These are phyloP conservation scores for Brevimyrus niger DNA, from an alignment of 2,113 vertebrate genomes.

Conservation along the genomic window DNA sequence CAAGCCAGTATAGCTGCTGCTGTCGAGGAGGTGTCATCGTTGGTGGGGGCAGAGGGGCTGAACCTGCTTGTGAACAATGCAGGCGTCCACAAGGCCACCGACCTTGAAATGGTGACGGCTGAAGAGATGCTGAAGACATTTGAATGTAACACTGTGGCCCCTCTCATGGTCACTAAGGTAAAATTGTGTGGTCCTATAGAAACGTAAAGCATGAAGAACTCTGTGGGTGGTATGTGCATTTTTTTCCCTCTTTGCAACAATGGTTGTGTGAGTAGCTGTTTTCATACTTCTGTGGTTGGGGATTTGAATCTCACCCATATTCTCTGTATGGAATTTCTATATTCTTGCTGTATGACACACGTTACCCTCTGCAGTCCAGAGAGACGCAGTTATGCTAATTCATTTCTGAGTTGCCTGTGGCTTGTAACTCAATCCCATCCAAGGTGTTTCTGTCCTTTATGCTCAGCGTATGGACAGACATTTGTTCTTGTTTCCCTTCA, in stretches of 20 bases:
- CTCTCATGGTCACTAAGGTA: neutral
- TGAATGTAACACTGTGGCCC: neutral
- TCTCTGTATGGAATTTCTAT: too few relatives aligned
- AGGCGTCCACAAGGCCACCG: neutral
- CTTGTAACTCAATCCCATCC: neutral
- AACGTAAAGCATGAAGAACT: too few relatives aligned
- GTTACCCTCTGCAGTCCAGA: too few relatives aligned
- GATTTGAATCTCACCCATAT: neutral
- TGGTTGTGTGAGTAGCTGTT: too few relatives aligned
- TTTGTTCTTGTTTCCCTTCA: too few relatives aligned
- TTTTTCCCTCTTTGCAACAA: too few relatives aligned
- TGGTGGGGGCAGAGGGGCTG: neutral
- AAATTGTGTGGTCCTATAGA: neutral
- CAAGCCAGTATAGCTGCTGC: neutral
- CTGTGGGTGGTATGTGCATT: too few relatives aligned
- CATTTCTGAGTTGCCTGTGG: neutral
- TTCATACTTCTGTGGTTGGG: neutral
- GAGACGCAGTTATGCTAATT: neutral
- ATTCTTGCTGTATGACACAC: too few relatives aligned
- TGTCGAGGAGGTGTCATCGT: neutral
- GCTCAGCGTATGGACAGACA: too few relatives aligned
- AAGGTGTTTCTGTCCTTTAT: too few relatives aligned
- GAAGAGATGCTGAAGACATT: neutral
- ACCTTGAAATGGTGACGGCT: neutral
- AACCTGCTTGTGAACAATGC: neutral